Evolutionary conservation across 2,888 invertebrate genomes (phyloP), one percentile per base, ranked within the genome.

Genomic region (Dromius quadrimaculatus): DNA sequence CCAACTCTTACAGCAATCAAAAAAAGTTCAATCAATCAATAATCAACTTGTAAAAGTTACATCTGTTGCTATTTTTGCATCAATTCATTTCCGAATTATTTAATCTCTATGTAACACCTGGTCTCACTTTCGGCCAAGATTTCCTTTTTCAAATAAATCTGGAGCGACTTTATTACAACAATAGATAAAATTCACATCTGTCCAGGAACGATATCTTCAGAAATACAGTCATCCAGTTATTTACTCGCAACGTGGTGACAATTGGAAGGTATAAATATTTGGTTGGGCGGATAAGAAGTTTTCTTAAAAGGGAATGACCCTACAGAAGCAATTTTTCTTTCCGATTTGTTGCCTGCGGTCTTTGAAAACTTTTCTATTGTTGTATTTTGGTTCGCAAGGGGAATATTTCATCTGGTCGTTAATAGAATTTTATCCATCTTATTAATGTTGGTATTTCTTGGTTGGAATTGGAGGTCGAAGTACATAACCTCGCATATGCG

Each of bases 251-350:
- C 8, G 19, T 22, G 9, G 41, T 38, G 22, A 19, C 8, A 19
- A 17, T 11, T 11, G n/a, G 11, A 19, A 11, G 11, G 8, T 38
- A 11, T 41, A 11, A 38, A n/a, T 13, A 41, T 20, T 62, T 62
- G 20, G 8, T 22, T 62, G 62, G n/a, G 15, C 9, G 15, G 22
- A 20, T 36, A 9, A 20, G 19, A 47, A 36, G 17, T 41, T 50
- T 62, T 62, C 62, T 62, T 62, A 61, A 62, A 62, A 41, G 62
- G 62, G 41, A 22, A 34, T 61, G 36, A 13, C 59, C 59, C 59
- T 34, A 34, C 0, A 59, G 36, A 61, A 34, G 13, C 36, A 36
- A 36, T 36, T n/a, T 36, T 36, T 36, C 36, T 36, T 36, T 36
- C 36, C 36, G 11, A 11, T 36, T 36, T 8, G 28, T 28, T 36